These are phyloP conservation scores for Naja naja DNA, from an alignment of 2,113 vertebrate species.

Conservation along the genomic window DNA sequence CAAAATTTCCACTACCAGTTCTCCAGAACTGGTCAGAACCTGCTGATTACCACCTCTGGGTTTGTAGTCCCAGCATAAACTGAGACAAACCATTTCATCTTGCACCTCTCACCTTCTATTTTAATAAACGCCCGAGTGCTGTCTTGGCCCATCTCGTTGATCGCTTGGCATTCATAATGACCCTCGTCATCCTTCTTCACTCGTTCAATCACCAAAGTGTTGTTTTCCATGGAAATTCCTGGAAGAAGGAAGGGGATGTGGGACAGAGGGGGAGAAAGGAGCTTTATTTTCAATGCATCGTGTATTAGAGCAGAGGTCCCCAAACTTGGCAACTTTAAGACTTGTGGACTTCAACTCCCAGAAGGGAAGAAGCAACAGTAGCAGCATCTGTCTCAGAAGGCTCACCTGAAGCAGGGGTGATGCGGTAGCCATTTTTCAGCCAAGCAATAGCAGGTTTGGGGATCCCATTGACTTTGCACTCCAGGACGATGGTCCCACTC, in stretches of 20 bases:
- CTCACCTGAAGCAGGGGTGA: constrained; percentile 81
- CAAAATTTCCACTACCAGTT: no score
- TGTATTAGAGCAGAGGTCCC: not conserved
- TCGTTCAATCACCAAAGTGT: constrained; percentile 80
- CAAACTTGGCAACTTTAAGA: no score
- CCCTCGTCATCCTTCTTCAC: constrained; percentile 92
- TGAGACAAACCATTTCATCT: accelerated
- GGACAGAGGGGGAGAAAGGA: not conserved
- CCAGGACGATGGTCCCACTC: constrained; percentile 81
- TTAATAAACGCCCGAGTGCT: constrained; percentile 78
- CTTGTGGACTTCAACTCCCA: no score
- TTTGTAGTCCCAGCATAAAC: not conserved
- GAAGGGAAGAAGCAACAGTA: not conserved
- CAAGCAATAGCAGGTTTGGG: constrained; percentile 76
- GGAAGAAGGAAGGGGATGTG: not conserved
- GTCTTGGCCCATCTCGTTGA: constrained; percentile 75
- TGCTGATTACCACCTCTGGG: no score
- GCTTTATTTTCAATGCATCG: not conserved
- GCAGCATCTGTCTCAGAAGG: accelerated
- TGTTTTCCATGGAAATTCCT: constrained; percentile 81
- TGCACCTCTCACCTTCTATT: constrained; percentile 76
- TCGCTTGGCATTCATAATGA: constrained; percentile 81
- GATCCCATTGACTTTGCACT: constrained; percentile 76
- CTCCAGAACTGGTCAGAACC: no score
- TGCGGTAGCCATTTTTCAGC: constrained; percentile 77